A percentile compares a stretch with the other conserved stretches of the same genome.
These are phyloP conservation scores for Neotoma lepida DNA, from an alignment of 2,113 vertebrate genomes.

Conservation along the genomic window DNA sequence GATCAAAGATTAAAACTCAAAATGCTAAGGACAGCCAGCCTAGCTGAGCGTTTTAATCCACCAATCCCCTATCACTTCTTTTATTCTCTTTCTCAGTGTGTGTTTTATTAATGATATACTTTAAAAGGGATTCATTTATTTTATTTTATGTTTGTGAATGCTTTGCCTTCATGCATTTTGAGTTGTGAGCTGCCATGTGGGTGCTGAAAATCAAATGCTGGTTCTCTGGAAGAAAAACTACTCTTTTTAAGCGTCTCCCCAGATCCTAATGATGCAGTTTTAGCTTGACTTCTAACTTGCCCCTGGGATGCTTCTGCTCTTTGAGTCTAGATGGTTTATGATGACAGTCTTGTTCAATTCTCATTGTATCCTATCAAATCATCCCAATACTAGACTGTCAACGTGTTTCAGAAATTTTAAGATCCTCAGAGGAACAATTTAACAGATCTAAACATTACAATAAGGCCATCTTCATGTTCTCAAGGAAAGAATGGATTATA, in stretches of 20 bases:
- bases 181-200: too few species aligned
- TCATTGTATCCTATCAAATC: constrained; percentile 56
- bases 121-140: not conserved
- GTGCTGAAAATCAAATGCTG: not conserved
- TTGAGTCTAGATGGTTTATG: constrained; percentile 42
- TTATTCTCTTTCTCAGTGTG: not conserved
- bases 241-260: not conserved
- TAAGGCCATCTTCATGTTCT: not conserved
- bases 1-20: constrained; percentile 20
- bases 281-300: constrained; percentile 63
- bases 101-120: constrained; percentile 43
- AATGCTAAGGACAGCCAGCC: not conserved
- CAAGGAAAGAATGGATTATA: not conserved
- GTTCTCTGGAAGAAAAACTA: not conserved
- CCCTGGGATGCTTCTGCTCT: constrained; percentile 56
- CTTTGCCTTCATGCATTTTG: not conserved
- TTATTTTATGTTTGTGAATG: not conserved
- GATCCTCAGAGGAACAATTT: constrained; percentile 27
- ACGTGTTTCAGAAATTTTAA: constrained; percentile 55
- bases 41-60: not conserved
- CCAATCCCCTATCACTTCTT: not conserved
- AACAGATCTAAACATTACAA: not conserved
- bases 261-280: constrained; percentile 31
- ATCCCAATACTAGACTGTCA: constrained; percentile 46
- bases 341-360: constrained; percentile 27